Conservation (phyloP, 2,797 vertebrate genomes). For the Hafferia zeledoni region DNA sequence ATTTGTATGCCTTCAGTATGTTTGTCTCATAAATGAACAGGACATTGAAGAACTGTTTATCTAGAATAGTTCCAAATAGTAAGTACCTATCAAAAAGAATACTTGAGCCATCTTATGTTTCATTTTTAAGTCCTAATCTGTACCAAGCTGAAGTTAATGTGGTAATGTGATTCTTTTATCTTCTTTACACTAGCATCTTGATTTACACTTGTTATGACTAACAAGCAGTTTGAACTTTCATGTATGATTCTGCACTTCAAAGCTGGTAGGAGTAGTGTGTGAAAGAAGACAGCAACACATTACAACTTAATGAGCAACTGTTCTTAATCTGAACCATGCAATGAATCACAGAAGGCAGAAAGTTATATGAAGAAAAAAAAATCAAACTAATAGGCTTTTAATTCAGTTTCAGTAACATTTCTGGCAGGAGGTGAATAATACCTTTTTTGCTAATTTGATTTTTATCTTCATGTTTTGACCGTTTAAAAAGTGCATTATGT, state of each 20-base stretch:
- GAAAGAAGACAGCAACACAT: background rate
- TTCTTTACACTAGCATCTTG: background rate
- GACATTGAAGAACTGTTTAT: background rate
- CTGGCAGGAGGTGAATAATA: background rate
- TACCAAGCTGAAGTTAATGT: background rate
- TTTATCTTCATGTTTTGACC: background rate
- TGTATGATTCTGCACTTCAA: background rate
- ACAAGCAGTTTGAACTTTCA: background rate
- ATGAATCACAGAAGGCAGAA: background rate
- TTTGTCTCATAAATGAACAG: background rate
- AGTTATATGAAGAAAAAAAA: background rate
- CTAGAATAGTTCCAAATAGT: background rate
- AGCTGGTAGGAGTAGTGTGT: background rate
- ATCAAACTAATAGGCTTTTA: background rate
- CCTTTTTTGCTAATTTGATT: background rate
- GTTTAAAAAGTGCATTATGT: background rate
- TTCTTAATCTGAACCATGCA: background rate
- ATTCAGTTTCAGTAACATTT: background rate
- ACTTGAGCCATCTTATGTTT: background rate
- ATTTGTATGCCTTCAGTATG: background rate
- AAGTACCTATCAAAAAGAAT: background rate
- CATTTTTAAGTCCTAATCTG: background rate
- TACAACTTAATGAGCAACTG: background rate
- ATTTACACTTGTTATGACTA: background rate
- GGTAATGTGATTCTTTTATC: background rate